A percentile compares a stretch with the other conserved stretches of the same genome.
Evolutionary conservation across 2,888 invertebrate species (phyloP).

Genomic region (Clepsis dumicolana): DNA sequence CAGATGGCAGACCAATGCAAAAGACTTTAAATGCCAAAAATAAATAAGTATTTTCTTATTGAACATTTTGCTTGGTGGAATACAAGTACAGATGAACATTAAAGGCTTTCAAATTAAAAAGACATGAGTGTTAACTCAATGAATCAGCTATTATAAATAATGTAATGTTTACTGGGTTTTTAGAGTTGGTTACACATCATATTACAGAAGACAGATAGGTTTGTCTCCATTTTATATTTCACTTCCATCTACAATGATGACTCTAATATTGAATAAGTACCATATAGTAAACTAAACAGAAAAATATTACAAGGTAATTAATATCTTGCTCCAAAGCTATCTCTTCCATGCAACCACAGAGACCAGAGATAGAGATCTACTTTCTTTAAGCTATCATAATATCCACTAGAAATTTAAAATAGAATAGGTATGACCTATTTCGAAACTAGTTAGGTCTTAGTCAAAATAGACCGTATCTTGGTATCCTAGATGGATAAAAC

Average conservation of each 20-base stretch:
- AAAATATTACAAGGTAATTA: not conserved
- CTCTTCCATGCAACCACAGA: not conserved
- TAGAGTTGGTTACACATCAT: not conserved
- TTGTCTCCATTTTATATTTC: not conserved
- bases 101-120: too few species aligned
- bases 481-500: not conserved
- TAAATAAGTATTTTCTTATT: too few species aligned
- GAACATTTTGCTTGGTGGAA: too few species aligned
- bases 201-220: not conserved
- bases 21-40: too few species aligned
- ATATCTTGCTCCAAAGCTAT: not conserved
- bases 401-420: too few species aligned
- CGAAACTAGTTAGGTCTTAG: too few species aligned
- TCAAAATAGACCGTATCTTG: not conserved
- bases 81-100: too few species aligned
- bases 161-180: too few species aligned
- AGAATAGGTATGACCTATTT: too few species aligned
- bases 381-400: not conserved
- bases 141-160: too few species aligned
- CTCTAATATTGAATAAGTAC: not conserved
- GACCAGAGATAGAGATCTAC: not conserved
- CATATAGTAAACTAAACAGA: not conserved
- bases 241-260: not conserved
- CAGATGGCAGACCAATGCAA: too few species aligned
- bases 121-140: too few species aligned